Base-by-base conservation (phyloP, 35 echinoderm and acorn worm genomes). In the Patiria miniata region DNA sequence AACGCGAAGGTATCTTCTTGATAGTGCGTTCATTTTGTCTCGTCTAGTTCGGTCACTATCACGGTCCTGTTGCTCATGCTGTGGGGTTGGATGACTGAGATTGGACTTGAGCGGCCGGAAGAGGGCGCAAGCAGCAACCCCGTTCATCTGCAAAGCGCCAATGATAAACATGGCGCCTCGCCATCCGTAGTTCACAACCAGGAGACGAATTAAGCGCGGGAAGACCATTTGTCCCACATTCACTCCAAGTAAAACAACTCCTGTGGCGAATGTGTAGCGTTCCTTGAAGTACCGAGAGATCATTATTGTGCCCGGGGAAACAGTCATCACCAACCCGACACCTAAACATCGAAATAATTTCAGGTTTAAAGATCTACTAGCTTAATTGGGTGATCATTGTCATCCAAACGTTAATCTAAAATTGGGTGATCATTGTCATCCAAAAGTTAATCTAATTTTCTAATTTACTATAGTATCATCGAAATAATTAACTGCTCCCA, bases 141-240 rank as follows among this genome's bases (percentile, higher is more conserved):
- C 38, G 51, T 90, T 73, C 17, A 85, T 39, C 17, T 50, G 29
- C 6, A 90, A 21, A 17, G 79, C 88, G 19, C 40, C 40, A 12
- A n/a, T 36, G 16, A 90, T 90, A 8, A 83, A 16, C 16, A 90
- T 32, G 21, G 82, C 82, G 29, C 88, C 88, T 40, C 80, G 81
- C 88, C 88, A 90, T 7, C 88, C 88, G 40, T 84, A 90, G 59
- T 28, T 23, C 19, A 8, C 40, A 23, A 84, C 50, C 17, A 90
- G 81, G 2, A 77, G 36, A 17, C 73, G 39, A 4, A 83, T 9
- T 15, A 90, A 29, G 0, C 61, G 82, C 0, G 88, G 40, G 9
- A 83, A 90, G 0, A 84, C 61, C 30, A 90, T 84, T 5, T 85
- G 28, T 8, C 81, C 81, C 1, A 61, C 58, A 40, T 39, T 36